Evolutionary conservation across 2,888 invertebrate species (phyloP).

Genomic region (Conistra vaccinii): DNA sequence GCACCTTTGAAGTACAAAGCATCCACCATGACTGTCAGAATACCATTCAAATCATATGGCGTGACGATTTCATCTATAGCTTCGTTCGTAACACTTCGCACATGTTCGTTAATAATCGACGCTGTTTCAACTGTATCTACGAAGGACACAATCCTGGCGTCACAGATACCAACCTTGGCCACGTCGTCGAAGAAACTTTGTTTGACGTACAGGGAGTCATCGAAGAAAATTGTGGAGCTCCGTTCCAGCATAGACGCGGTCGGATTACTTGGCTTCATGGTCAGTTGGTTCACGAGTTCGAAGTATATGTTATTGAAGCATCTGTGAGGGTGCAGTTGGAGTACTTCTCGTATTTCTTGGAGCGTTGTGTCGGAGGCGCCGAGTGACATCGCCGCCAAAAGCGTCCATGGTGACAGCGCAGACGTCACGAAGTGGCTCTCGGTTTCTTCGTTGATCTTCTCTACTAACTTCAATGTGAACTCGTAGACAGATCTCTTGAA

Average conservation of each 20-base stretch:
- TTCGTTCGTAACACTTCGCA: slow-evolving; percentile 77
- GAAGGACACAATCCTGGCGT: slow-evolving; percentile 74
- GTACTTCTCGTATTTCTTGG: slow-evolving; percentile 74
- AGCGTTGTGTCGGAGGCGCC: slow-evolving; percentile 79
- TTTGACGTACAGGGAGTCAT: slow-evolving; percentile 71
- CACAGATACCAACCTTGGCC: slow-evolving; percentile 69
- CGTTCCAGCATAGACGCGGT: slow-evolving; percentile 74
- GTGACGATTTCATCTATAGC: slow-evolving; percentile 80
- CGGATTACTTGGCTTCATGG: slow-evolving; percentile 59
- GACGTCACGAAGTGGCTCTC: slow-evolving; percentile 84
- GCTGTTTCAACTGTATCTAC: slow-evolving; percentile 72
- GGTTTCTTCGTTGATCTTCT: slow-evolving; percentile 76
- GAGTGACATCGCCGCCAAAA: slow-evolving; percentile 78
- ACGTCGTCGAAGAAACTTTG: slow-evolving; percentile 70
- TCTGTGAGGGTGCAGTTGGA: slow-evolving; percentile 74
- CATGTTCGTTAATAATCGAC: slow-evolving; percentile 77
- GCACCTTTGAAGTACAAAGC: slow-evolving; percentile 83
- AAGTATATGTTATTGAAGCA: slow-evolving; percentile 83
- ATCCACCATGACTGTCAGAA: slow-evolving; percentile 78
- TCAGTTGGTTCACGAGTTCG: slow-evolving; percentile 71
- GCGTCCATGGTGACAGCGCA: slow-evolving; percentile 81
- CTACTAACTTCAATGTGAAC: slow-evolving; percentile 73
- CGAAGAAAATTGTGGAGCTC: slow-evolving; percentile 78
- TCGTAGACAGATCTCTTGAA: slow-evolving; percentile 76
- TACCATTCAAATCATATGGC: slow-evolving; percentile 75